Percentiles rank a stretch among this genome's conserved stretches.
Conservation (phyloP, 2,797 vertebrate genomes). For the Cossypha niveicapilla region DNA sequence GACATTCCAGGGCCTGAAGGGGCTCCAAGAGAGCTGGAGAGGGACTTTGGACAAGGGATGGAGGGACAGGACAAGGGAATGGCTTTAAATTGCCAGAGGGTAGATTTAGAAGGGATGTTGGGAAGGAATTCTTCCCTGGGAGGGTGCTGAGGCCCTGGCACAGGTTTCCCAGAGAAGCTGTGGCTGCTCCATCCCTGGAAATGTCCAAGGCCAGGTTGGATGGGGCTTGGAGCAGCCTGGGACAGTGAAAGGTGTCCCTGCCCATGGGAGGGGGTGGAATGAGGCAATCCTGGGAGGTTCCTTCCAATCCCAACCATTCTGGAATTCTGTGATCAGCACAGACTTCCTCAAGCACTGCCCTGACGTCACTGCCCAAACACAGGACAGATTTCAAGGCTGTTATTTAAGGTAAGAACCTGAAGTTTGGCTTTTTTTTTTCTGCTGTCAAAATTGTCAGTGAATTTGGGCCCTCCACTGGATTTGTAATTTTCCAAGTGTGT, state of each 20-base stretch:
- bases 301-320: neutral
- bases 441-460: neutral
- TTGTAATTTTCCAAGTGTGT: neutral
- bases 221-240: fast-evolving
- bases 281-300: neutral
- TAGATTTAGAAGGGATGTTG: neutral
- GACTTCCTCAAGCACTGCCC: neutral
- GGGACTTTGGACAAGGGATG: neutral
- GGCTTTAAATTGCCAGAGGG: neutral
- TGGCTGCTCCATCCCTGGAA: neutral
- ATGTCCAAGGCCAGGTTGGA: fast-evolving
- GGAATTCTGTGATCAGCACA: neutral
- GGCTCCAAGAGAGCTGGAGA: neutral
- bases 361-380: neutral
- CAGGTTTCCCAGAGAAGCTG: fast-evolving
- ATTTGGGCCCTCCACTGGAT: neutral
- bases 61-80: neutral
- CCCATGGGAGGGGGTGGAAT: neutral
- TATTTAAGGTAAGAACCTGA: neutral
- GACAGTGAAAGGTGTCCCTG: neutral
- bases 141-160: neutral
- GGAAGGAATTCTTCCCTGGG: neutral
- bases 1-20: neutral
- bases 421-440: neutral
- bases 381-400: neutral